Conservation (phyloP, 2,797 vertebrate species). For the Muscicapa comitata region DNA sequence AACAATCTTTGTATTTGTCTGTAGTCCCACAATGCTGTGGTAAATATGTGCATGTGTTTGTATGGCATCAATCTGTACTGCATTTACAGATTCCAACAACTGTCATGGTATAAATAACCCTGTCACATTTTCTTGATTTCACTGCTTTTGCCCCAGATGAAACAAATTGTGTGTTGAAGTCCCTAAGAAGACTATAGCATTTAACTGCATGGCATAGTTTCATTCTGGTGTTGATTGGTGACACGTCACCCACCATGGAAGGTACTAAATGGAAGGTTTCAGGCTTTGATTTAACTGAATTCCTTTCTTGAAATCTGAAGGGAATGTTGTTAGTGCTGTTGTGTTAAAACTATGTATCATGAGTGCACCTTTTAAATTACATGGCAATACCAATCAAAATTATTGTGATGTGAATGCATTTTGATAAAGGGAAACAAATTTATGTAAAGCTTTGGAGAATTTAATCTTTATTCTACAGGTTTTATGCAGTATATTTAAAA, state of each 20-base stretch:
- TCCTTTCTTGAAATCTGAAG: neutral
- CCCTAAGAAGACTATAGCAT: neutral
- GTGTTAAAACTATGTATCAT: neutral
- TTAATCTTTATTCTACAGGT: neutral
- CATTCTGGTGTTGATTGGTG: neutral
- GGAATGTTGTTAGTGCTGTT: neutral
- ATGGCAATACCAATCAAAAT: neutral
- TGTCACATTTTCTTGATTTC: neutral
- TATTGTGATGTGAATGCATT: neutral
- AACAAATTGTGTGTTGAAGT: neutral
- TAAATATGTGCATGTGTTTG: neutral
- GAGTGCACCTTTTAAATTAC: neutral
- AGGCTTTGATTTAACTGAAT: neutral
- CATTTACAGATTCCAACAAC: neutral
- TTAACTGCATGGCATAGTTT: neutral
- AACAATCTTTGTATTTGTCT: neutral
- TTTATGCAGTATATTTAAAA: neutral
- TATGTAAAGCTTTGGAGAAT: neutral
- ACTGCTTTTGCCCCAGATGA: neutral
- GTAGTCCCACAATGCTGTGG: neutral
- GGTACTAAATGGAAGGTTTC: neutral
- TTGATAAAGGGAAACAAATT: neutral
- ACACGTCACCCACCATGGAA: neutral
- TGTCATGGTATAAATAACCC: neutral
- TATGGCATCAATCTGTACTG: neutral